phyloP scores from a whole-genome alignment of 2,888 invertebrate genomes.

The Nineta flava region DNA sequence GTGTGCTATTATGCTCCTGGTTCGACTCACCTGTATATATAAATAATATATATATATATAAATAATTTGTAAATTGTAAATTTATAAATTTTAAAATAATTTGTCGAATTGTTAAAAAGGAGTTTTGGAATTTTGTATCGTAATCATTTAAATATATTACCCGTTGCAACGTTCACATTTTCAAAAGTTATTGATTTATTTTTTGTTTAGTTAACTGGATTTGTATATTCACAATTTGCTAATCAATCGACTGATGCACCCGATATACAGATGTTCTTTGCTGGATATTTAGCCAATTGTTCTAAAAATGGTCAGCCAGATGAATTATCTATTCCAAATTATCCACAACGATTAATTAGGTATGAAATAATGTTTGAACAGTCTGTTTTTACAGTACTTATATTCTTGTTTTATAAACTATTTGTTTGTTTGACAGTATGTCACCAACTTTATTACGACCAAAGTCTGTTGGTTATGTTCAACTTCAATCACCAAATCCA shows the following conservation, averaged over 20 bases:
- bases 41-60: no score
- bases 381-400: background rate
- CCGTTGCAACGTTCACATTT: no score
- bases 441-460: conserved; percentile 10
- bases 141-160: no score
- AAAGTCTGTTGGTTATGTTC: conserved; percentile 9
- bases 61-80: no score
- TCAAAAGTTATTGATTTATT: no score
- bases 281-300: conserved; percentile 11
- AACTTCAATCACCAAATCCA: conserved; percentile 6
- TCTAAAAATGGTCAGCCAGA: conserved; percentile 4
- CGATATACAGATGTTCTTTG: conserved; percentile 11
- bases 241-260: conserved; percentile 5
- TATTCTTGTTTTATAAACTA: background rate
- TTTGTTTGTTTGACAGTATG: conserved; percentile 6
- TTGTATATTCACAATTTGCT: conserved; percentile 7
- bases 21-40: no score
- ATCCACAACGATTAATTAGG: background rate
- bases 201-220: conserved; percentile 9
- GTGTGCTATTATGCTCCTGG: no score
- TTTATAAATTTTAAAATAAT: no score
- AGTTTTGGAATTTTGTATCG: no score
- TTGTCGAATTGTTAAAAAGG: no score
- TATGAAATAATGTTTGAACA: background rate
- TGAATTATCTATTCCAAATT: background rate